phyloP scores from a whole-genome alignment of 2,113 vertebrate species.

The Philantomba maxwellii region DNA sequence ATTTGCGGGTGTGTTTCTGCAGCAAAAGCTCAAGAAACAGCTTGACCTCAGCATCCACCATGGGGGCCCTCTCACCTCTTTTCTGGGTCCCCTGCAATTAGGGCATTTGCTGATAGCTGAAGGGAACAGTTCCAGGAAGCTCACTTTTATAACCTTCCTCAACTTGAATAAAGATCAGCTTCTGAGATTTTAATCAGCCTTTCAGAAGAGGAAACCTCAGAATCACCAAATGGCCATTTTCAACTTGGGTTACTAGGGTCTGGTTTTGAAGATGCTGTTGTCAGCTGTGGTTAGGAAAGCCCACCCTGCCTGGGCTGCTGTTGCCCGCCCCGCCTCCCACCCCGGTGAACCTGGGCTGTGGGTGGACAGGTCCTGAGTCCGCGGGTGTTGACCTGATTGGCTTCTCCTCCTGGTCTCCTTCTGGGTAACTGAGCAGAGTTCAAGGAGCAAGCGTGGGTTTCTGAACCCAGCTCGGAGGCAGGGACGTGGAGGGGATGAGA shows the following conservation, averaged over 20 bases:
- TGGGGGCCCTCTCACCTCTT: not conserved
- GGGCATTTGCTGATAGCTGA: not conserved
- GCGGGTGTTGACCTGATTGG: not conserved
- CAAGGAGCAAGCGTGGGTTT: not conserved
- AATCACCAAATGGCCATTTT: not conserved
- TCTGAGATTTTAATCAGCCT: not conserved
- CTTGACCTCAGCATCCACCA: not conserved
- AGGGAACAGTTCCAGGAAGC: not conserved
- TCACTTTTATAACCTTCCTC: not conserved
- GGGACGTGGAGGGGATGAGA: no score
- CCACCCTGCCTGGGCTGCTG: fast-evolving
- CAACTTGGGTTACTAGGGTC: not conserved
- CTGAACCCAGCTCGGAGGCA: not conserved
- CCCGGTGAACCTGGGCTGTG: not conserved
- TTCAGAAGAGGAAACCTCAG: not conserved
- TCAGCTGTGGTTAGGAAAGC: not conserved
- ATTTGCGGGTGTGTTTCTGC: not conserved
- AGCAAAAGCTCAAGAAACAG: not conserved
- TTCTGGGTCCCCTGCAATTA: not conserved
- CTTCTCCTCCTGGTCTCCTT: not conserved
- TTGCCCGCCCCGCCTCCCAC: no score
- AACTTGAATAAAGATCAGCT: not conserved
- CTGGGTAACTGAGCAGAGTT: not conserved
- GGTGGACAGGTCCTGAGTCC: not conserved
- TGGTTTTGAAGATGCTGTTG: not conserved